These are phyloP conservation scores for Amblyjoppa fuscipennis DNA, from an alignment of 2,888 invertebrate genomes.

Conservation along the genomic window DNA sequence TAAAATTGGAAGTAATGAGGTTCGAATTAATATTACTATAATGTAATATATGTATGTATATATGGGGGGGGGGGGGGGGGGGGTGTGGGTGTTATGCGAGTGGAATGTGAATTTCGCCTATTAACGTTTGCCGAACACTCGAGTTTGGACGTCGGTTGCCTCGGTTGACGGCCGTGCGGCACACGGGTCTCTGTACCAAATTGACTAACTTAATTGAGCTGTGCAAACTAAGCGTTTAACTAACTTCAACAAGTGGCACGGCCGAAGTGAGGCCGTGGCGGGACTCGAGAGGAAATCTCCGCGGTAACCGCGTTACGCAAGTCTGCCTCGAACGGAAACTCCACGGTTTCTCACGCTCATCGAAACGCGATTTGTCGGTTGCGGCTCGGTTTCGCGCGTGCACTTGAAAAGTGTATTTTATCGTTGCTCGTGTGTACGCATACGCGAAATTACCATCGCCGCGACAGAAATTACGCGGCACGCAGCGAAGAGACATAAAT, in stretches of 20 bases:
- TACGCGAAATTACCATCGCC: not conserved
- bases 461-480: not conserved
- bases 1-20: too few species aligned
- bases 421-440: not conserved
- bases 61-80: too few species aligned
- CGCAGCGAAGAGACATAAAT: not conserved
- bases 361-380: not conserved
- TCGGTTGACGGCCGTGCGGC: not conserved
- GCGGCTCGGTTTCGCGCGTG: slow-evolving; percentile 1
- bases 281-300: slow-evolving; percentile 17
- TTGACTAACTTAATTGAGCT: slow-evolving; percentile 75
- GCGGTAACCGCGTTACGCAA: slow-evolving; percentile 63
- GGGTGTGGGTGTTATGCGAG: not conserved
- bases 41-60: too few species aligned
- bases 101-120: slow-evolving; percentile 13
- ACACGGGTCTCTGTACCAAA: slow-evolving; percentile 59
- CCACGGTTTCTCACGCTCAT: slow-evolving; percentile 64
- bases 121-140: slow-evolving; percentile 47
- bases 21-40: too few species aligned
- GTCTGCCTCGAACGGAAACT: slow-evolving; percentile 55
- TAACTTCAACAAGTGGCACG: slow-evolving; percentile 75
- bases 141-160: slow-evolving; percentile 12
- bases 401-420: slow-evolving; percentile 41
- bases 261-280: slow-evolving; percentile 21
- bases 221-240: slow-evolving; percentile 74